phyloP scores from a whole-genome alignment of 2,113 vertebrate genomes.

The Oncorhynchus tshawytscha region DNA sequence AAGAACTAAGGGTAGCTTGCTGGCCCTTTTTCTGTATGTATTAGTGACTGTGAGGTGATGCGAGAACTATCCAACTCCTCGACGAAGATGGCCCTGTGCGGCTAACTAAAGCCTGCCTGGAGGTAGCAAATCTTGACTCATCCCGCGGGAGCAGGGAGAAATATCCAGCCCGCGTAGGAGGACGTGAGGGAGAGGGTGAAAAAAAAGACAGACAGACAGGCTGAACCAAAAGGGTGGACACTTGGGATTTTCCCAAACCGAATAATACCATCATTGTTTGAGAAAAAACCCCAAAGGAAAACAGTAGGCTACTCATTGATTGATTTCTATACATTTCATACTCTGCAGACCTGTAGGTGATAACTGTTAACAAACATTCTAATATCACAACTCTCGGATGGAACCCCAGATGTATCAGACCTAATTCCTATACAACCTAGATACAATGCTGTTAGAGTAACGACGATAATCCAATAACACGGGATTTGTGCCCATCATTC shows the following conservation, averaged over 20 bases:
- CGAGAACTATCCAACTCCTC: too few species aligned
- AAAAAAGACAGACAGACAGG: constrained; percentile 24
- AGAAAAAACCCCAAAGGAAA: too few species aligned
- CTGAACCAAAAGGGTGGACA: constrained; percentile 48
- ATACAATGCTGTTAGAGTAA: constrained; percentile 38
- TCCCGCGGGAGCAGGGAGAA: constrained; percentile 66
- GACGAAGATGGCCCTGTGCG: constrained; percentile 30
- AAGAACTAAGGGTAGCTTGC: too few species aligned
- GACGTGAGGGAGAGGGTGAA: constrained; percentile 36
- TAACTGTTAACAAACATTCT: not conserved
- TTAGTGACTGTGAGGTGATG: too few species aligned
- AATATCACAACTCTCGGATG: not conserved
- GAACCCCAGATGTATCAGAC: too few species aligned
- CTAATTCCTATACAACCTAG: constrained; percentile 30
- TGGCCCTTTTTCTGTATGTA: too few species aligned
- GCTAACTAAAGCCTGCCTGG: constrained; percentile 38
- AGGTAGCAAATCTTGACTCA: constrained; percentile 15
- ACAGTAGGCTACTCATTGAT: too few species aligned
- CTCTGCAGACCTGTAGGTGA: too few species aligned
- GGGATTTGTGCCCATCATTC: not conserved
- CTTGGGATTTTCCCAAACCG: constrained; percentile 22
- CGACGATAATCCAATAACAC: constrained; percentile 47
- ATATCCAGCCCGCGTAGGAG: constrained; percentile 58
- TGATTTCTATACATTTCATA: too few species aligned
- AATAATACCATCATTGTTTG: constrained; percentile 52